These are phyloP conservation scores for Diprion similis DNA, from an alignment of 1,140 invertebrate species.

Conservation along the genomic window DNA sequence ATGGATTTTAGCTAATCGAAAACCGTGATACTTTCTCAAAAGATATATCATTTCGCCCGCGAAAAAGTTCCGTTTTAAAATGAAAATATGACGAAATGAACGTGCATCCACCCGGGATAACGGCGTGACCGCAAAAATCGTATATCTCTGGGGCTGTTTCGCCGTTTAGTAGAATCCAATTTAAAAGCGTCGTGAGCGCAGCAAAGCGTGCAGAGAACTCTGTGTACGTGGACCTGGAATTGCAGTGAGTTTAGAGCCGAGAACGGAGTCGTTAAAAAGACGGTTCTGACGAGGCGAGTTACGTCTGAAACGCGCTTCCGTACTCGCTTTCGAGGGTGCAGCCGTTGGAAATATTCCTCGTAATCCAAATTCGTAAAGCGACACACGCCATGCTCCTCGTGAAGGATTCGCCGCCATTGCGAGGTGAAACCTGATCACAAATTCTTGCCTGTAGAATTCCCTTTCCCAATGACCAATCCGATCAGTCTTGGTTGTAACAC, in stretches of 20 bases:
- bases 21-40: too few species aligned
- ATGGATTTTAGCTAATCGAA: too few species aligned
- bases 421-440: too few species aligned
- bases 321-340: not conserved
- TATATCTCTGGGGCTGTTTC: not conserved
- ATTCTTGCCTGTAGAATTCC: not conserved
- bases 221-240: not conserved
- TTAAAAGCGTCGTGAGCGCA: conserved; percentile 4
- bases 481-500: not conserved
- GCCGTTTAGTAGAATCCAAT: not conserved
- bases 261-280: conserved; percentile 2
- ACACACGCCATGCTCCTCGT: not conserved
- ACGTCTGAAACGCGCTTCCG: not conserved
- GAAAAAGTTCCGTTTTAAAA: too few species aligned
- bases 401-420: too few species aligned
- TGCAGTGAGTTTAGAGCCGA: not conserved
- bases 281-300: not conserved
- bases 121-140: not conserved
- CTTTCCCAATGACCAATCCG: not conserved
- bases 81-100: too few species aligned
- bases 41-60: too few species aligned
- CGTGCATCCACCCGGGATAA: too few species aligned
- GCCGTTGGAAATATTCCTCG: too few species aligned
- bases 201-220: not conserved
- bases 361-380: not conserved